Percentiles rank a stretch among this genome's conserved stretches.
These are phyloP conservation scores for Leuciscus waleckii DNA, from an alignment of 2,797 vertebrate species.

Conservation along the genomic window DNA sequence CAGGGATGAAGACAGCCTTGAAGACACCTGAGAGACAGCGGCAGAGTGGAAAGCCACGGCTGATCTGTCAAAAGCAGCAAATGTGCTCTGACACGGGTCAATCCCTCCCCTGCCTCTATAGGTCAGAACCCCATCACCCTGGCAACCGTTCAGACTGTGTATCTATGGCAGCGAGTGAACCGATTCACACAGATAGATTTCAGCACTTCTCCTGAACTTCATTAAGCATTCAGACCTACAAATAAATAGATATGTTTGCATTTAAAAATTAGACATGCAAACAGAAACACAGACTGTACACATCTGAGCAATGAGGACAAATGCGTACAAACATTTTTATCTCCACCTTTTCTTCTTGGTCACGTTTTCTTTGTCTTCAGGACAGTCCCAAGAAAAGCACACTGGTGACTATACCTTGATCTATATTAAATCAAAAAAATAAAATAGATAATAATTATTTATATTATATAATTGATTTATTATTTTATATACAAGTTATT, in stretches of 20 bases:
- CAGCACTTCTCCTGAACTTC: background rate
- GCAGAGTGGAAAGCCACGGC: constrained; percentile 47
- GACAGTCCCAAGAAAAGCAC: background rate
- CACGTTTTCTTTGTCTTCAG: background rate
- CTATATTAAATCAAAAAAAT: background rate
- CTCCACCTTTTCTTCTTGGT: background rate
- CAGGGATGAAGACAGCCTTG: constrained; percentile 31
- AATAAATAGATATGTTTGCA: background rate
- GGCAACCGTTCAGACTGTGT: constrained; percentile 43
- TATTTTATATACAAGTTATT: background rate
- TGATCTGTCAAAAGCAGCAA: constrained; percentile 47
- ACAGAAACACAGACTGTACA: background rate
- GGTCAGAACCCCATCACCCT: constrained; percentile 51
- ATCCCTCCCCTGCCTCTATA: constrained; percentile 46
- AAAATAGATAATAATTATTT: background rate
- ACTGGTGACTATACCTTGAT: background rate
- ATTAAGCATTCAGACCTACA: background rate
- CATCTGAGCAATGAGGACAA: background rate
- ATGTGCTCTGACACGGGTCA: constrained; percentile 58
- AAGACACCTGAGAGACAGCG: constrained; percentile 51
- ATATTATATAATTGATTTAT: background rate
- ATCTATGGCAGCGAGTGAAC: constrained; percentile 20
- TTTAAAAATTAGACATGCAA: background rate
- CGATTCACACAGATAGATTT: constrained; percentile 17
- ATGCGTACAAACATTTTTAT: background rate